These are phyloP conservation scores for Creontiades dilutus DNA, from an alignment of 2,888 invertebrate species.

Conservation along the genomic window DNA sequence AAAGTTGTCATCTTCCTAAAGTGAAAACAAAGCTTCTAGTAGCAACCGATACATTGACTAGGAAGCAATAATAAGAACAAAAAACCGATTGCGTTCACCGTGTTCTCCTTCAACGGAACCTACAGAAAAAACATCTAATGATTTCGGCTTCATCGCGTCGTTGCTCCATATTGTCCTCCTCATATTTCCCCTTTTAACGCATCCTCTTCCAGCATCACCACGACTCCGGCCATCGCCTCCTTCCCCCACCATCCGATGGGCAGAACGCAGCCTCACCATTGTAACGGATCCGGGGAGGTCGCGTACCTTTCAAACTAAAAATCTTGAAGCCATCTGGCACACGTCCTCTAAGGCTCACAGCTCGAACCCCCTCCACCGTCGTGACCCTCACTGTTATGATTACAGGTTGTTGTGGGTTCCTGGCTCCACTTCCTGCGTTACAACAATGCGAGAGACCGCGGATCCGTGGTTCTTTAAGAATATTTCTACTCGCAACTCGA, in stretches of 20 bases:
- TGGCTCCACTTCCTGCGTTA: conserved; percentile 59
- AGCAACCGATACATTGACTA: no score
- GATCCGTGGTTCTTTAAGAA: conserved; percentile 6
- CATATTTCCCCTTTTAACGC: not conserved
- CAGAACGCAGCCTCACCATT: conserved; percentile 45
- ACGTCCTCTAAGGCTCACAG: conserved; percentile 45
- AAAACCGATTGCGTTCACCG: no score
- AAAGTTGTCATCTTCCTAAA: no score
- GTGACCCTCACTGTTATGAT: conserved; percentile 61
- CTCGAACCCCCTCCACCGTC: conserved; percentile 44
- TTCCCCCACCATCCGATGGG: not conserved
- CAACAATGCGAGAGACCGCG: conserved; percentile 42
- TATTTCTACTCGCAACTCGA: not conserved
- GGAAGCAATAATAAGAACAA: no score
- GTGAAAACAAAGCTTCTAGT: no score
- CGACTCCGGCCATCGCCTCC: conserved; percentile 29
- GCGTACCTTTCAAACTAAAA: conserved; percentile 56
- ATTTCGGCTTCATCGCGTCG: not conserved
- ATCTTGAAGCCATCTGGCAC: conserved; percentile 68
- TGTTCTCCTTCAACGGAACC: no score
- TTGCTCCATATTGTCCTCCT: conserved; percentile 6
- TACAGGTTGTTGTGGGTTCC: conserved; percentile 68
- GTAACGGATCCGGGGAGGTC: conserved; percentile 56
- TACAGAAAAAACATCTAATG: no score
- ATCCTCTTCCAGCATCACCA: not conserved